A percentile compares a stretch with the other conserved stretches of the same genome.
Conservation (phyloP, 2,888 invertebrate species). For the Dyspetes luteomarginatus region DNA sequence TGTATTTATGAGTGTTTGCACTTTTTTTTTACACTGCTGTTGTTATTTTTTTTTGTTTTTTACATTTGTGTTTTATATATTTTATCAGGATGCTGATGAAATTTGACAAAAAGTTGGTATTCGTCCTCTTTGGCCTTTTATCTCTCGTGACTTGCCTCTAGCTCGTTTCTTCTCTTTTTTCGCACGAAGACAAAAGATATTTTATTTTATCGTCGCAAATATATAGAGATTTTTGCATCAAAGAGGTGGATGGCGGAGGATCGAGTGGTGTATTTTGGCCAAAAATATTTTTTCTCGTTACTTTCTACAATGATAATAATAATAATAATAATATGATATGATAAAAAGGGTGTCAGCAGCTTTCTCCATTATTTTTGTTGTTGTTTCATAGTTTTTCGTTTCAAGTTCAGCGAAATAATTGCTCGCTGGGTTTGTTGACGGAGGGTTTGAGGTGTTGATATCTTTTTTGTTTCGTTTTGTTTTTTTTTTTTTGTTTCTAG, state of each 20-base stretch:
- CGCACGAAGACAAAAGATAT: neutral
- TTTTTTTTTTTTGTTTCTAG: constrained; percentile 16
- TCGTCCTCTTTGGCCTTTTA: neutral
- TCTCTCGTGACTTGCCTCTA: neutral
- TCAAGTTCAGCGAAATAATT: neutral
- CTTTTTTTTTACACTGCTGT: neutral
- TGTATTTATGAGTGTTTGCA: neutral
- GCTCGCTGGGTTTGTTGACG: constrained; percentile 4
- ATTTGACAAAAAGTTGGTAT: neutral
- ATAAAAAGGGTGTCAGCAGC: constrained; percentile 39
- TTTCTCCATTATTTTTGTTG: constrained; percentile 17
- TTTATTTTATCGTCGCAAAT: too few species aligned
- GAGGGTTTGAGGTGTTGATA: constrained; percentile 12
- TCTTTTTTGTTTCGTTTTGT: constrained; percentile 3
- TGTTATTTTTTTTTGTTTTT: constrained; percentile 2
- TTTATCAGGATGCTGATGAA: neutral
- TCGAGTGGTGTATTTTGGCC: constrained; percentile 1
- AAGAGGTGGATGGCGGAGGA: too few species aligned
- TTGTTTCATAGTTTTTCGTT: constrained; percentile 23
- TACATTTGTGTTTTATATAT: neutral
- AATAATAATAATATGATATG: constrained; percentile 32
- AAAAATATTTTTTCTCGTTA: constrained; percentile 15
- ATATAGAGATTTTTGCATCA: too few species aligned
- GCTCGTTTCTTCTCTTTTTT: neutral
- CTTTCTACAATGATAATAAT: constrained; percentile 26